A percentile compares a stretch with the other conserved stretches of the same genome.
These are phyloP conservation scores for Dunckerocampus dactyliophorus DNA, from an alignment of 2,113 vertebrate species.

Conservation along the genomic window DNA sequence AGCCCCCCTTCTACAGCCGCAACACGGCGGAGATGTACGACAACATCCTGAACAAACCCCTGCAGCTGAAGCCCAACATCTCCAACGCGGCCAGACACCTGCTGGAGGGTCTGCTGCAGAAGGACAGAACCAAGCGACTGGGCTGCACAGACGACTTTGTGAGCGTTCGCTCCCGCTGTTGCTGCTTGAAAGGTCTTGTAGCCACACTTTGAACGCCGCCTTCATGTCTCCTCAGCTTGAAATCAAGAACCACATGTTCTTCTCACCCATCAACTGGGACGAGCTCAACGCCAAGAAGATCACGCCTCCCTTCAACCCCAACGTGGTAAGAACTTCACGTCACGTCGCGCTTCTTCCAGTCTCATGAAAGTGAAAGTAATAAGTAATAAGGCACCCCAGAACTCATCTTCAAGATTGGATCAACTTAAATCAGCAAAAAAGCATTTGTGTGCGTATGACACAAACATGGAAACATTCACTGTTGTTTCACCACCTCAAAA, in stretches of 20 bases:
- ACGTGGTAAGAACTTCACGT: conserved; percentile 81
- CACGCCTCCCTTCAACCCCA: conserved; percentile 97
- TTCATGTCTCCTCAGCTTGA: conserved; percentile 78
- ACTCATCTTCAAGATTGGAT: too few relatives aligned
- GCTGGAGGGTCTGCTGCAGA: conserved; percentile 93
- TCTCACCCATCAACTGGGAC: conserved; percentile 98
- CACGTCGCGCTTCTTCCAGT: too few relatives aligned
- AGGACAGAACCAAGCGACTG: conserved; percentile 89
- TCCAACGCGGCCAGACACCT: conserved; percentile 92
- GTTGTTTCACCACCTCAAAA: too few relatives aligned
- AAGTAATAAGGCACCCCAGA: too few relatives aligned
- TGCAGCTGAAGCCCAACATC: conserved; percentile 97
- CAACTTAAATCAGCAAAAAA: too few relatives aligned
- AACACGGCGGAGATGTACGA: conserved; percentile 99
- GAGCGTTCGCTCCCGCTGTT: conserved; percentile 63
- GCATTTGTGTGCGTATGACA: too few relatives aligned
- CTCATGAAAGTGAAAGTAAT: background rate
- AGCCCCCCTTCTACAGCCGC: conserved; percentile 98
- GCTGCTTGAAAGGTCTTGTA: background rate
- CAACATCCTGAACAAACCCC: conserved; percentile 97
- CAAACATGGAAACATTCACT: too few relatives aligned
- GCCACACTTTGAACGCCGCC: background rate
- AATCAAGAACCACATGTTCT: conserved; percentile 97
- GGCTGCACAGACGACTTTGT: conserved; percentile 96
- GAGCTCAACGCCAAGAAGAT: conserved; percentile 98